A percentile compares a stretch with the other conserved stretches of the same genome.
These are phyloP conservation scores for Malurus splendens DNA, from an alignment of 2,797 vertebrate genomes.

Conservation along the genomic window DNA sequence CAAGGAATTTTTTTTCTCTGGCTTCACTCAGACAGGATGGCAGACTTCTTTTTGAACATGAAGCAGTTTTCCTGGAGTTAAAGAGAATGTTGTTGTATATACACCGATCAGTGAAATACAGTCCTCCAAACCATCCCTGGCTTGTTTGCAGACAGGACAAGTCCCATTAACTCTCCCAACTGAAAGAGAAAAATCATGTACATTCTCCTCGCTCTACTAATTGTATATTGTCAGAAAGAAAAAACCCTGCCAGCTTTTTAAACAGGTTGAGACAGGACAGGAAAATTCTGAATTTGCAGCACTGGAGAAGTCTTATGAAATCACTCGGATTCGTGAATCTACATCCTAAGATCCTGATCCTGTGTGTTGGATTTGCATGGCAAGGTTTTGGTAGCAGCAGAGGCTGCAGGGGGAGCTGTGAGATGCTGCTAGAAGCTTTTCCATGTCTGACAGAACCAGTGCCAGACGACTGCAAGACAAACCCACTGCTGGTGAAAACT, in stretches of 20 bases:
- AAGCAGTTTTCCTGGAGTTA: not conserved
- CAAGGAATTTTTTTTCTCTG: not conserved
- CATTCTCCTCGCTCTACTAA: not conserved
- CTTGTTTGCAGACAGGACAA: not conserved
- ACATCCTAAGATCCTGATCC: not conserved
- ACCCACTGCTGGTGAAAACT: not conserved
- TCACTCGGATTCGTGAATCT: not conserved
- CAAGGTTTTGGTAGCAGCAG: not conserved
- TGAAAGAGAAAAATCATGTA: not conserved
- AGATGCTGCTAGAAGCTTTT: not conserved
- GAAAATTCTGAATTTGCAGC: not conserved
- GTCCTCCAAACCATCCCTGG: not conserved
- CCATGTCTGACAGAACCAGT: fast-evolving
- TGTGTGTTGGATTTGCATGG: not conserved
- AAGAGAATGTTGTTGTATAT: not conserved
- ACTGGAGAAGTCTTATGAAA: not conserved
- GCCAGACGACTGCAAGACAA: not conserved
- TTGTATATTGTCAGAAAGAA: not conserved
- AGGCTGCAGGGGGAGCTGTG: not conserved
- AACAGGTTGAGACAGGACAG: not conserved
- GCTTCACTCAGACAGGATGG: not conserved
- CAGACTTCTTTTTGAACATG: not conserved
- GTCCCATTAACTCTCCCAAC: not conserved
- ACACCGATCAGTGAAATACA: not conserved
- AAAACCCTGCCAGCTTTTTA: not conserved